phyloP scores from a whole-genome alignment of 2,113 vertebrate genomes.

The Erinaceus europaeus region DNA sequence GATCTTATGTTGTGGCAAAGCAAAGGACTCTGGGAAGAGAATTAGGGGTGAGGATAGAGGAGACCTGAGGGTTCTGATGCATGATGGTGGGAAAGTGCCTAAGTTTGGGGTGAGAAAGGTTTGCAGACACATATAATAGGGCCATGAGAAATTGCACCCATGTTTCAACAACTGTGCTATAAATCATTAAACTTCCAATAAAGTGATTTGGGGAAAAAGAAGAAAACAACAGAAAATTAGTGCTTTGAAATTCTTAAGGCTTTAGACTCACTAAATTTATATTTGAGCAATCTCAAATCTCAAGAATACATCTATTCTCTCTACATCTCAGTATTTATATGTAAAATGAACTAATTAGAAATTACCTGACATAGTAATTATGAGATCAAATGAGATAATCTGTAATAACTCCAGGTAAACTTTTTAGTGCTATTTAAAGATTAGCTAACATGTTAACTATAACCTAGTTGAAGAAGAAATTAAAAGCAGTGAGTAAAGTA shows the following conservation, averaged over 20 bases:
- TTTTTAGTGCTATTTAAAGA: constrained; percentile 44
- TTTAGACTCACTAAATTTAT: neutral
- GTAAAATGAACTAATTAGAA: constrained; percentile 36
- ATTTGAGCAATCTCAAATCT: neutral
- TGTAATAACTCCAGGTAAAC: constrained; percentile 43
- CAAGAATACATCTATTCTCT: neutral
- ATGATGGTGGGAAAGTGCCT: too few species aligned
- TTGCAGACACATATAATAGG: too few species aligned
- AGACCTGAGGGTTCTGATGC: too few species aligned
- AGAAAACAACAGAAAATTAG: too few species aligned
- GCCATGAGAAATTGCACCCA: too few species aligned
- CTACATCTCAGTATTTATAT: constrained; percentile 7
- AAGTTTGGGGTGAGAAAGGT: too few species aligned
- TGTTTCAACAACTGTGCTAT: too few species aligned
- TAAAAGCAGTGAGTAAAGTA: constrained; percentile 28
- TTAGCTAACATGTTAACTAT: constrained; percentile 43
- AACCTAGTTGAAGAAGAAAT: constrained; percentile 33
- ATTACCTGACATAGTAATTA: constrained; percentile 21
- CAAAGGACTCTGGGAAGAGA: too few species aligned
- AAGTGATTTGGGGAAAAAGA: too few species aligned
- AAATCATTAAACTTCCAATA: too few species aligned
- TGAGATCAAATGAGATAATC: constrained; percentile 52
- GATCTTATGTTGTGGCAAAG: too few species aligned
- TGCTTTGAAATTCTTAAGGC: neutral
- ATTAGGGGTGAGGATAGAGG: too few species aligned